These are phyloP conservation scores for Drosophila funebris DNA, from an alignment of 1,140 invertebrate genomes.

Conservation along the genomic window DNA sequence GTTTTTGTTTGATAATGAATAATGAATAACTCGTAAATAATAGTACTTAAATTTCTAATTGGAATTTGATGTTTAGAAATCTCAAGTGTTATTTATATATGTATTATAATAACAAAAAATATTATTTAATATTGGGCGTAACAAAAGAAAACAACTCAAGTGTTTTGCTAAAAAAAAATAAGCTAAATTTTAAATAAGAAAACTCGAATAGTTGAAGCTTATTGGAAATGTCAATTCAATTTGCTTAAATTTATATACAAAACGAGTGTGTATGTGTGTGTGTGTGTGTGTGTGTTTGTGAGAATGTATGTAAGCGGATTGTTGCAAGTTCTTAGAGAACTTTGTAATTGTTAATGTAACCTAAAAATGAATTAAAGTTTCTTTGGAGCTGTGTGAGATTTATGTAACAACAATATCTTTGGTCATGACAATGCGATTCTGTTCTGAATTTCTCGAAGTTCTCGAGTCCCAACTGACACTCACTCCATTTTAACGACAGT, in stretches of 20 bases:
- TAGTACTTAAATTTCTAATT: conserved; percentile 40
- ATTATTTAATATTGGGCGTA: conserved; percentile 14
- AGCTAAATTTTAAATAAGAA: conserved; percentile 66
- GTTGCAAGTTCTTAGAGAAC: conserved; percentile 66
- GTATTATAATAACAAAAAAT: conserved; percentile 45
- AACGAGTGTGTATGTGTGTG: conserved; percentile 22
- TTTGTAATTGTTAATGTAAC: conserved; percentile 47
- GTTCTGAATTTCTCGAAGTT: not conserved
- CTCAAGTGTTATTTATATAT: conserved; percentile 64
- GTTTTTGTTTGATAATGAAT: conserved; percentile 8
- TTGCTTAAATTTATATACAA: conserved; percentile 63
- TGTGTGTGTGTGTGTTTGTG: not conserved
- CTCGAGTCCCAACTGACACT: not conserved
- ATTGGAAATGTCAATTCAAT: conserved; percentile 54
- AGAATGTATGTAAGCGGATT: not conserved
- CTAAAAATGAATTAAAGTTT: conserved; percentile 46
- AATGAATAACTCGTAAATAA: conserved; percentile 33
- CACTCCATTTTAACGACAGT: conserved; percentile 81
- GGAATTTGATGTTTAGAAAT: conserved; percentile 67
- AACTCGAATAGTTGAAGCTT: conserved; percentile 60
- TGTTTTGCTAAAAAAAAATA: conserved; percentile 49
- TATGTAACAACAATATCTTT: conserved; percentile 72
- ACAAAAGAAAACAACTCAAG: conserved; percentile 23
- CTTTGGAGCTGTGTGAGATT: conserved; percentile 79
- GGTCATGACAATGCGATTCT: conserved; percentile 37